Conservation (phyloP, 2,797 vertebrate species). For the Spondyliosoma cantharus region DNA sequence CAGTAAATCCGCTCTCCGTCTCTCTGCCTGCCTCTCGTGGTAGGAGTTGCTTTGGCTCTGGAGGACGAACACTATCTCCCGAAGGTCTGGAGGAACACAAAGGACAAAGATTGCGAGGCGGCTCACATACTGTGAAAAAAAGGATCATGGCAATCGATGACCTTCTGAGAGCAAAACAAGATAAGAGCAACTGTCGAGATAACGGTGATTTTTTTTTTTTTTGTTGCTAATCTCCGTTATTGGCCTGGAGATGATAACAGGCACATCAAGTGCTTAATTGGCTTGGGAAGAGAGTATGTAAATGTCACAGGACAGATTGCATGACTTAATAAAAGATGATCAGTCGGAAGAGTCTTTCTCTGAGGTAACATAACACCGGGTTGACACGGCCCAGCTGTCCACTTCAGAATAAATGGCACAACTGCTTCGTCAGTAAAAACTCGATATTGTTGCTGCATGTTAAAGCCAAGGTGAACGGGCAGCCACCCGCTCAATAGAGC, state of each 20-base stretch:
- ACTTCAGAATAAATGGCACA: conserved; percentile 39
- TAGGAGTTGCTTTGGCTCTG: conserved; percentile 96
- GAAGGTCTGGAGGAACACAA: conserved; percentile 87
- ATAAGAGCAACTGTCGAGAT: conserved; percentile 60
- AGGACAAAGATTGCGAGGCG: conserved; percentile 57
- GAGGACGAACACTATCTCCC: conserved; percentile 93
- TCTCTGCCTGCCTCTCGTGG: conserved; percentile 90
- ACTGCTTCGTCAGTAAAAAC: conserved; percentile 41
- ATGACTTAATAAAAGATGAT: conserved; percentile 73
- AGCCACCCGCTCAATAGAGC: conserved; percentile 37
- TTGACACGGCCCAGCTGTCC: conserved; percentile 63
- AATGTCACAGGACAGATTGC: conserved; percentile 64
- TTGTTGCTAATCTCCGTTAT: conserved; percentile 72
- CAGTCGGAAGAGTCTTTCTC: conserved; percentile 53
- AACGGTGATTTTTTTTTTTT: conserved; percentile 54
- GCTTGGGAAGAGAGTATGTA: conserved; percentile 61
- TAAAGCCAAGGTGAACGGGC: conserved; percentile 46
- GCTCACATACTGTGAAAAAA: conserved; percentile 51
- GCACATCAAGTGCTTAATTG: conserved; percentile 71
- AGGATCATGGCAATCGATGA: conserved; percentile 67
- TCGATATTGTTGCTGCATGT: conserved; percentile 23
- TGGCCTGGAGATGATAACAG: conserved; percentile 65
- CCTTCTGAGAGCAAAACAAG: conserved; percentile 62
- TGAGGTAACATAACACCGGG: conserved; percentile 51
- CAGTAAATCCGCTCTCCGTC: conserved; percentile 86